A percentile compares a stretch with the other conserved stretches of the same genome.
Evolutionary conservation across 2,113 vertebrate species (phyloP).

Genomic region (Casuarius casuarius): DNA sequence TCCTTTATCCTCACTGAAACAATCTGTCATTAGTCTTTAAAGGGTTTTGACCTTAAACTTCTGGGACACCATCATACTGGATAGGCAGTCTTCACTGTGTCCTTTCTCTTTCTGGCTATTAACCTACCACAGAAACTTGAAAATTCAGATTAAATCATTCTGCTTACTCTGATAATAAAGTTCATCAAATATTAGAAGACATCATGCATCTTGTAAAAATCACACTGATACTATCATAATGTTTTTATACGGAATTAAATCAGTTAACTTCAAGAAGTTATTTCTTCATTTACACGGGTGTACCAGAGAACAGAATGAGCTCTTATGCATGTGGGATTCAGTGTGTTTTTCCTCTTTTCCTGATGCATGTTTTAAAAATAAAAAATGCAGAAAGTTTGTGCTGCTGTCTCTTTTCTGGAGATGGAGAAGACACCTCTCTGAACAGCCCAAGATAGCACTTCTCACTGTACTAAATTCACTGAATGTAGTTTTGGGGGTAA

Average conservation of each 20-base stretch:
- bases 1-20: background rate
- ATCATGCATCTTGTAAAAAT: background rate
- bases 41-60: background rate
- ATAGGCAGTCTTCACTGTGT: background rate
- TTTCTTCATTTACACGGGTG: background rate
- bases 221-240: background rate
- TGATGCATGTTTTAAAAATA: background rate
- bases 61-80: background rate
- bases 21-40: background rate
- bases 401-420: background rate
- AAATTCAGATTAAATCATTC: background rate
- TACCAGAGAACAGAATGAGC: background rate
- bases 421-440: background rate
- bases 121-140: background rate
- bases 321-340: background rate
- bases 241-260: constrained; percentile 12
- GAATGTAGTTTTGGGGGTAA: background rate
- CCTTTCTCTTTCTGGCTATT: background rate
- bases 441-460: background rate
- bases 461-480: background rate
- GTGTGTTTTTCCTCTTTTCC: background rate
- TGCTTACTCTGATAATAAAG: background rate
- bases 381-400: background rate
- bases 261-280: background rate
- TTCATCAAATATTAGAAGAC: background rate